These are phyloP conservation scores for Haliclona indistincta DNA, from an alignment of 37 sponge, comb jelly and placozoan species.

Conservation along the genomic window DNA sequence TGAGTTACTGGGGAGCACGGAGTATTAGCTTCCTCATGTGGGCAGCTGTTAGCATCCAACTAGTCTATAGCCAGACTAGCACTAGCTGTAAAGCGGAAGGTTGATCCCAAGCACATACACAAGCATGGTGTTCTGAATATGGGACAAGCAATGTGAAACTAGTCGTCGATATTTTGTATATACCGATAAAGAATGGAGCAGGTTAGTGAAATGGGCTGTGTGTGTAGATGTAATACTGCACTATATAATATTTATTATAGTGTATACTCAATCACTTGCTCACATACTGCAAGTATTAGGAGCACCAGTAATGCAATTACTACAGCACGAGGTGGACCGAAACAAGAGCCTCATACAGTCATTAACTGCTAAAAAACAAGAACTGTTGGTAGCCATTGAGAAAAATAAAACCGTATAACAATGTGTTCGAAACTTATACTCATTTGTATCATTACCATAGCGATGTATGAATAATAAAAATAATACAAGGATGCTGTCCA, in stretches of 20 bases:
- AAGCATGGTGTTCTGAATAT: too few species aligned
- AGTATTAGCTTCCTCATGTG: too few species aligned
- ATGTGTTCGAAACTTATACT: too few species aligned
- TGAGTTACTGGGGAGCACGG: too few species aligned
- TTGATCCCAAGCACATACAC: too few species aligned
- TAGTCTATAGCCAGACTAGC: too few species aligned
- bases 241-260: conserved; percentile 13
- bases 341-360: conserved; percentile 25
- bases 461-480: too few species aligned
- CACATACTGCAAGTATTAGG: conserved; percentile 78
- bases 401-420: background rate
- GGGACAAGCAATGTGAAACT: background rate
- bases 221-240: background rate
- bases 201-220: conserved; percentile 37
- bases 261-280: conserved; percentile 68
- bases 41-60: too few species aligned
- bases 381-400: conserved; percentile 21
- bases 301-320: conserved; percentile 63
- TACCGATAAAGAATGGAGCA: conserved; percentile 62
- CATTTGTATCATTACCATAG: too few species aligned
- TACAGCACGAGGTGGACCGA: conserved; percentile 56
- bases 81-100: too few species aligned
- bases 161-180: background rate
- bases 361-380: conserved; percentile 35
- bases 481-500: too few species aligned